Evolutionary conservation across 2,888 invertebrate species (phyloP).

Genomic region (Platycnemis pennipes): DNA sequence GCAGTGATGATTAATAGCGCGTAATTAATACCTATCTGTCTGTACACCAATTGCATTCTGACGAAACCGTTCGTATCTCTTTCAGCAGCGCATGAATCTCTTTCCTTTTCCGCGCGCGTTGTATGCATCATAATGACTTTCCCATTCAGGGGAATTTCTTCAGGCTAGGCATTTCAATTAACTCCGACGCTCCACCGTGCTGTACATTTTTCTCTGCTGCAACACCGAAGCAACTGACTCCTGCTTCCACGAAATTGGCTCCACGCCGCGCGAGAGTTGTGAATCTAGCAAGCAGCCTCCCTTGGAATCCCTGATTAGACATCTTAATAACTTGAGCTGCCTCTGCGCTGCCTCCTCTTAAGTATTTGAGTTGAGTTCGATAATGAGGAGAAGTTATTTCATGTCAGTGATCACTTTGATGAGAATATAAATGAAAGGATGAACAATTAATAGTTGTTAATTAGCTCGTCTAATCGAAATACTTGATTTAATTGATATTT

Average conservation of each 20-base stretch:
- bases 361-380: not conserved
- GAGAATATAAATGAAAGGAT: not conserved
- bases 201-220: not conserved
- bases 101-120: not conserved
- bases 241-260: not conserved
- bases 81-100: not conserved
- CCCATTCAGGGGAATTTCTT: not conserved
- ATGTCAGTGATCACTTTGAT: not conserved
- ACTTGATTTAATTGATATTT: too few relatives aligned
- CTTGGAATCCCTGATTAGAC: not conserved
- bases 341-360: not conserved
- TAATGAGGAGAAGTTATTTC: not conserved
- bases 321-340: not conserved
- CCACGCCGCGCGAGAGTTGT: not conserved
- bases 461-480: too few relatives aligned
- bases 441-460: not conserved
- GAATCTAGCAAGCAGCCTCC: not conserved
- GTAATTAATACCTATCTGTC: not conserved
- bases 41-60: not conserved
- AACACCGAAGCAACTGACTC: not conserved
- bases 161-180: constrained; percentile 6
- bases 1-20: not conserved
- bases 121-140: not conserved
- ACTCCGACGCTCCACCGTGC: not conserved
- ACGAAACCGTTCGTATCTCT: not conserved